Percentiles rank a stretch among this genome's conserved stretches.
phyloP scores from a whole-genome alignment of 53 echinoderm and acorn worm species.

The Crossaster papposus region DNA sequence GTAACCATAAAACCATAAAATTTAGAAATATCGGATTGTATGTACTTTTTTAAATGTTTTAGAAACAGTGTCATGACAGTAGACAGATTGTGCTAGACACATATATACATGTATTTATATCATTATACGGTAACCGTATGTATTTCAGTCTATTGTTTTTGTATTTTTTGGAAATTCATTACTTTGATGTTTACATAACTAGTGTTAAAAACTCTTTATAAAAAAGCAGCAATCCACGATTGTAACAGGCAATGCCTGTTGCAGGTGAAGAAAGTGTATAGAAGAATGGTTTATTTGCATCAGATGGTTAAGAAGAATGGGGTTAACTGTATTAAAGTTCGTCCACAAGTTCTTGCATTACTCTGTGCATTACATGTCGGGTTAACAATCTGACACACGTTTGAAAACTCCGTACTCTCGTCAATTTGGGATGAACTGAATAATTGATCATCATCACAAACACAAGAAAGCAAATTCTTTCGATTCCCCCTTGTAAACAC shows the following conservation, averaged over 20 bases:
- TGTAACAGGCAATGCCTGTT: constrained; percentile 23
- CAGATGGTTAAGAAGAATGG: not conserved
- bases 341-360: constrained; percentile 31
- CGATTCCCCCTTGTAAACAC: not conserved
- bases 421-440: not conserved
- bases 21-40: not conserved
- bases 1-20: constrained; percentile 6
- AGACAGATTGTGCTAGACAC: constrained; percentile 29
- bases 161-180: constrained; percentile 39
- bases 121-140: constrained; percentile 31
- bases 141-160: constrained; percentile 62
- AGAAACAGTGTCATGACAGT: constrained; percentile 11
- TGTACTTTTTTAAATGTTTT: constrained; percentile 9
- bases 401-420: not conserved
- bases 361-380: constrained; percentile 17
- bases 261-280: constrained; percentile 23
- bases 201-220: constrained; percentile 51
- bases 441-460: not conserved
- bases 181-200: constrained; percentile 39
- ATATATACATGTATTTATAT: constrained; percentile 18
- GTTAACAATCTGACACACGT: not conserved
- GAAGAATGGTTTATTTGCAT: constrained; percentile 40
- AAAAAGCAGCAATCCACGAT: constrained; percentile 59
- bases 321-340: not conserved
- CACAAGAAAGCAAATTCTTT: not conserved